Percentiles rank a stretch among this genome's conserved stretches.
Conservation (phyloP, 2,797 vertebrate genomes). For the Argya squamiceps region DNA sequence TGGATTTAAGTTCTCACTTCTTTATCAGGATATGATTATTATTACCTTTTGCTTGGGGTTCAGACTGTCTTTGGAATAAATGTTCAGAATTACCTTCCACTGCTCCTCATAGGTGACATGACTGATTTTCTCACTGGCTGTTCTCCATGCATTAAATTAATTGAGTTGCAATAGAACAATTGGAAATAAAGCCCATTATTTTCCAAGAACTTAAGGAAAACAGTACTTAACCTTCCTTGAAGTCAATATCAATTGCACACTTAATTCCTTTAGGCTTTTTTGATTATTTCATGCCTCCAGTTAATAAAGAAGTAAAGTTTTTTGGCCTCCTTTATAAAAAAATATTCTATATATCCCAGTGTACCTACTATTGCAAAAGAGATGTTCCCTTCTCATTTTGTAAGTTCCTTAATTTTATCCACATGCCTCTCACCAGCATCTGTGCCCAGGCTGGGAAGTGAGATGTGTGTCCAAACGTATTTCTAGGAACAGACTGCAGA, state of each 20-base stretch:
- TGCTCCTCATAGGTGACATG: background rate
- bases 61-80: background rate
- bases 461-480: background rate
- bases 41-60: background rate
- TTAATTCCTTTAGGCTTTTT: background rate
- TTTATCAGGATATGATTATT: background rate
- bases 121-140: background rate
- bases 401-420: conserved; percentile 53
- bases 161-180: background rate
- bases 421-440: conserved; percentile 5
- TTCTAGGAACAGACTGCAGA: conserved; percentile 14
- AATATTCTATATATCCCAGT: background rate
- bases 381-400: background rate
- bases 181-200: background rate
- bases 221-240: background rate
- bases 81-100: background rate
- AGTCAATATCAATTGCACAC: background rate
- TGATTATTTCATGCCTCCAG: background rate
- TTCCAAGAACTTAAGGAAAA: background rate
- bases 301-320: background rate
- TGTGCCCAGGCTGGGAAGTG: background rate
- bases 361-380: background rate
- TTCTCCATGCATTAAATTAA: background rate
- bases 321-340: background rate
- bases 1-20: background rate